Evolutionary conservation across 1,140 invertebrate species (phyloP).

Genomic region (Frieseomelitta varia): DNA sequence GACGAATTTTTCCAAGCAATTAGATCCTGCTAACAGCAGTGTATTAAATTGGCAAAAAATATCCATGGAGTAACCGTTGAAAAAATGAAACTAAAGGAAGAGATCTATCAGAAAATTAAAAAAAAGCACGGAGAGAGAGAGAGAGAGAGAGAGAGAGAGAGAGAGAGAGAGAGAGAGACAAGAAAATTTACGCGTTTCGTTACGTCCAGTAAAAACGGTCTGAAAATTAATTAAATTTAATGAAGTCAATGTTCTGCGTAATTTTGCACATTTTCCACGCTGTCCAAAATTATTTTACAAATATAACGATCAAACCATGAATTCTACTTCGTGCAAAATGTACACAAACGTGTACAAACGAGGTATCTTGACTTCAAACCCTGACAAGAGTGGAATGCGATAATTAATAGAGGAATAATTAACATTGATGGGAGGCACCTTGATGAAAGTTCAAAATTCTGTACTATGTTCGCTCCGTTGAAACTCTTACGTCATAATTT

Average conservation of each 20-base stretch:
- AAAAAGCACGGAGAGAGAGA: too few species aligned
- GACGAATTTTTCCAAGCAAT: not conserved
- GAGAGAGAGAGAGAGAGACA: not conserved
- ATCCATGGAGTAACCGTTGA: not conserved
- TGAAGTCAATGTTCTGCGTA: not conserved
- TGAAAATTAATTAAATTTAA: conserved; percentile 17
- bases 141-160: not conserved
- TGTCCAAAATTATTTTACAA: not conserved
- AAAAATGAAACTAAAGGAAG: not conserved
- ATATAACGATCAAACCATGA: not conserved
- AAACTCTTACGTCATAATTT: too few species aligned
- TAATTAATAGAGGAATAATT: conserved; percentile 22
- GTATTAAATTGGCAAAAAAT: conserved; percentile 3
- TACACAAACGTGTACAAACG: not conserved
- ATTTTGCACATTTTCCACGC: not conserved
- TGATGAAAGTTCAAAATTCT: not conserved
- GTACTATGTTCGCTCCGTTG: too few species aligned
- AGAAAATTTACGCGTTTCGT: not conserved
- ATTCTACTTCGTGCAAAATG: not conserved
- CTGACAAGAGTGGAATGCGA: not conserved
- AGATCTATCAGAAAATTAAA: too few species aligned
- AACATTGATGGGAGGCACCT: not conserved
- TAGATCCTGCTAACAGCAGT: not conserved
- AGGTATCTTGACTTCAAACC: too few species aligned
- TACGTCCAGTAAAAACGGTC: not conserved